These are phyloP conservation scores for Trichosurus vulpecula DNA, from an alignment of 2,797 vertebrate genomes.

Conservation along the genomic window DNA sequence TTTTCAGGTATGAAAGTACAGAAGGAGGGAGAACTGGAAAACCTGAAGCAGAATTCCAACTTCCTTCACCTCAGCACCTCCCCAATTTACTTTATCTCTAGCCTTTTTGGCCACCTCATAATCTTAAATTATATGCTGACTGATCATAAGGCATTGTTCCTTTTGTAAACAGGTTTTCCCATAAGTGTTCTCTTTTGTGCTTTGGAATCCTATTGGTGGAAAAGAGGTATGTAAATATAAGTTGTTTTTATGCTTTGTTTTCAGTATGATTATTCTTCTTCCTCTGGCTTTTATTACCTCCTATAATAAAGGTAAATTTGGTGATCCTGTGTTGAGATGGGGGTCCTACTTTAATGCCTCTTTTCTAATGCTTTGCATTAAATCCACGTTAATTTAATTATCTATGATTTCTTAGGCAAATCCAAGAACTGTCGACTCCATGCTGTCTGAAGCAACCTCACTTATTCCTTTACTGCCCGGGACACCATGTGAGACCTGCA, in stretches of 20 bases:
- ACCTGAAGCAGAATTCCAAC: slow-evolving; percentile 24
- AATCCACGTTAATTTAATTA: slow-evolving; percentile 65
- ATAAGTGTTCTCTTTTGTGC: slow-evolving; percentile 58
- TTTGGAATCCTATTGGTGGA: slow-evolving; percentile 64
- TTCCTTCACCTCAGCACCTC: neutral
- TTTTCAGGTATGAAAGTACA: slow-evolving; percentile 63
- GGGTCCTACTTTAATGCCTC: slow-evolving; percentile 49
- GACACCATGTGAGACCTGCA: slow-evolving; percentile 78
- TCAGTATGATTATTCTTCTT: slow-evolving; percentile 57
- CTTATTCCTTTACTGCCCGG: slow-evolving; percentile 74
- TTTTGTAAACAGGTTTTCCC: neutral
- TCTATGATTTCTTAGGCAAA: slow-evolving; percentile 69
- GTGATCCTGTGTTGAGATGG: neutral
- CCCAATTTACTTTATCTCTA: neutral
- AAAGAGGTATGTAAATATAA: slow-evolving; percentile 77
- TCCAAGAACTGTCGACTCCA: slow-evolving; percentile 61
- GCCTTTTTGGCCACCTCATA: slow-evolving; percentile 31
- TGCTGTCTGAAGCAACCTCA: slow-evolving; percentile 59
- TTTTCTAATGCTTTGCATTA: slow-evolving; percentile 40
- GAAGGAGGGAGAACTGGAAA: slow-evolving; percentile 46
- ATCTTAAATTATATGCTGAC: slow-evolving; percentile 45
- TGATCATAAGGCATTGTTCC: slow-evolving; percentile 35
- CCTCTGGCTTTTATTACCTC: slow-evolving; percentile 69
- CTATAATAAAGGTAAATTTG: slow-evolving; percentile 67
- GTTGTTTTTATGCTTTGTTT: slow-evolving; percentile 67